Evolutionary conservation across 2,888 invertebrate genomes (phyloP), one percentile per base, ranked within the genome.

Genomic region (Nipponacmea schrenckii): DNA sequence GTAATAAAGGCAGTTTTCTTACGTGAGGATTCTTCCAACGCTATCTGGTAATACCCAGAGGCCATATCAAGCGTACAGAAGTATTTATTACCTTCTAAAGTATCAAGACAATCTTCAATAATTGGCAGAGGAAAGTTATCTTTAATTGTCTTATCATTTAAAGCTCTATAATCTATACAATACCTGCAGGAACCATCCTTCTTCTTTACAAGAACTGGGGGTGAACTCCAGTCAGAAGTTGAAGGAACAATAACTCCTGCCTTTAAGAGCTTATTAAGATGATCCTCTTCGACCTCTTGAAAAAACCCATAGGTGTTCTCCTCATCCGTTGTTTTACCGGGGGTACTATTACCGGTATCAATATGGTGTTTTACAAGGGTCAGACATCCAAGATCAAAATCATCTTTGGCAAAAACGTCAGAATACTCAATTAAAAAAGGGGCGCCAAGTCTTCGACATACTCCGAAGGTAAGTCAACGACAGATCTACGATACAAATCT

Each of bases 1-100:
- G 78, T 77, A 15, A 17, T 46, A 46, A 46, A 46, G 17, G 48
- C 74, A 0, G 79, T 79, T 62, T 80, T 81, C 12, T 72, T 62
- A 26, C 73, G 12, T 27, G 77, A 71, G 15, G 68, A 62, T 24
- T 67, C 20, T n/a, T 72, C 56, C 2, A 77, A 64, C 10, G 46
- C 14, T 0, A 79, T 56, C 39, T 78, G 76, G 69, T 71, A n/a
- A n/a, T n/a, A n/a, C n/a, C n/a, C n/a, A n/a, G n/a, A n/a, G n/a
- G n/a, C n/a, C n/a, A n/a, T n/a, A n/a, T n/a, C n/a, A n/a, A n/a
- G n/a, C n/a, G n/a, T n/a, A n/a, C n/a, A n/a, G n/a, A n/a, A n/a
- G n/a, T n/a, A n/a, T n/a, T n/a, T n/a, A 78, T 56, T 77, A 78
- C 0, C 64, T 76, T 12, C 73, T 74, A 24, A 68, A 72, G 69